Conservation (phyloP, 2,888 invertebrate species). For the Cerastis rubricosa region DNA sequence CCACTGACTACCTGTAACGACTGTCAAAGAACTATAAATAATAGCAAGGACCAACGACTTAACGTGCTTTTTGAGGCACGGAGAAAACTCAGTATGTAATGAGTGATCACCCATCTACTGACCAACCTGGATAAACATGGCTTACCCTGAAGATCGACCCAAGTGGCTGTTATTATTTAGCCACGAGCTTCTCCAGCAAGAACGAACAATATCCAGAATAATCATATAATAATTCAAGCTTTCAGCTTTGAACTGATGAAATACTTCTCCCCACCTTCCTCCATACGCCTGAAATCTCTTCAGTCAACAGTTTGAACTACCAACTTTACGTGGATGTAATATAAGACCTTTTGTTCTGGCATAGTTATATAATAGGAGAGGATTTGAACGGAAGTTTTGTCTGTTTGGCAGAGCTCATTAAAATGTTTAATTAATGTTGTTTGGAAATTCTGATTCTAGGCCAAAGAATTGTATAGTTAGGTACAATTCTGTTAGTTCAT, state of each 20-base stretch:
- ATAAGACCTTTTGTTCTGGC: constrained; percentile 14
- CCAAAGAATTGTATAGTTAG: neutral
- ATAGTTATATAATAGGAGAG: constrained; percentile 1
- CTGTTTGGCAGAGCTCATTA: neutral
- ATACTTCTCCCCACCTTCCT: neutral
- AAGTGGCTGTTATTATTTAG: too few species aligned
- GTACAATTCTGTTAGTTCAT: neutral
- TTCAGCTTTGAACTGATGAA: neutral
- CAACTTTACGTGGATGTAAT: constrained; percentile 6
- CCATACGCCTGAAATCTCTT: constrained; percentile 13
- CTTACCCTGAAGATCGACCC: too few species aligned
- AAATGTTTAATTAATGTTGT: neutral
- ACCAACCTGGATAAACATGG: too few species aligned
- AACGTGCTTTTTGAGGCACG: too few species aligned
- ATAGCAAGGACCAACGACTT: too few species aligned
- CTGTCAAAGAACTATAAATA: too few species aligned
- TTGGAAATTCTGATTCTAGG: neutral
- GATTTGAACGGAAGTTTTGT: neutral
- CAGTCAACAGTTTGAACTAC: constrained; percentile 25
- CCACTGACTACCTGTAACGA: too few species aligned
- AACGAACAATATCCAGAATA: neutral
- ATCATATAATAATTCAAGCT: neutral
- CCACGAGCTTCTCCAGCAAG: neutral
- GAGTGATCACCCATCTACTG: too few species aligned
- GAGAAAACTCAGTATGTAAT: too few species aligned